Base-by-base conservation (phyloP, 1,140 invertebrate genomes). In the Riptortus pedestris region DNA sequence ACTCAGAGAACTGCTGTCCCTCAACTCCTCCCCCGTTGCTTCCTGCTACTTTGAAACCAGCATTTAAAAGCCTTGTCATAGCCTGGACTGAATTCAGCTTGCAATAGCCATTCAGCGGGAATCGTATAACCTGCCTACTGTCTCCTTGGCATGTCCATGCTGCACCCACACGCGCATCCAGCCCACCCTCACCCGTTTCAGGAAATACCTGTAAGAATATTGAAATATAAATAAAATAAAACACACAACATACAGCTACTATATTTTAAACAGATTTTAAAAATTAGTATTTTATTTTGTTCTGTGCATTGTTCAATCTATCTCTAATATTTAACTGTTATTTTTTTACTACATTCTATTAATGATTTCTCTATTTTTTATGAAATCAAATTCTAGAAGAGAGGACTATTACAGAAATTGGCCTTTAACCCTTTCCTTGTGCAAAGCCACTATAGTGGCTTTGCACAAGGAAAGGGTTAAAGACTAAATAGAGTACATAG, bases 1-100 rank as follows among this genome's bases (percentile, higher is more conserved):
- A 95, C 75, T 94, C 91, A 70, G 88, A 92, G 77, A 93, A 93
- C 74, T 93, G 90, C 72, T 93, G 91, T 0, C 89, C 89, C 71
- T 93, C 91, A 12, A 93, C 90, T 9, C 90, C 90, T 9, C 90
- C 90, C 0, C 90, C 90, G 70, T 87, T 91, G 70, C 88, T 90
- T 0, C 90, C 90, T 11, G 85, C 83, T 47, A 94, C 81, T 64
- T 80, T 79, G 73, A 94, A 94, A 31, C 85, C 85, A 64, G 85
- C 79, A 74, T 92, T 93, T n/a, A 94, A 77, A 24, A 95, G 80
- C 71, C 90, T 83, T 65, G 88, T 88, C 66, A 94, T 87, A 28
- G 90, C 89, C 76, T 94, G 90, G 38, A 94, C 83, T 14, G 90
- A 93, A 73, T 93, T 94, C 26, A 95, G 76, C 73, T 94, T 93